Evolutionary conservation across 2,113 vertebrate genomes (phyloP), one percentile per base, ranked within the genome.

Genomic region (Cryptotis parvus): DNA sequence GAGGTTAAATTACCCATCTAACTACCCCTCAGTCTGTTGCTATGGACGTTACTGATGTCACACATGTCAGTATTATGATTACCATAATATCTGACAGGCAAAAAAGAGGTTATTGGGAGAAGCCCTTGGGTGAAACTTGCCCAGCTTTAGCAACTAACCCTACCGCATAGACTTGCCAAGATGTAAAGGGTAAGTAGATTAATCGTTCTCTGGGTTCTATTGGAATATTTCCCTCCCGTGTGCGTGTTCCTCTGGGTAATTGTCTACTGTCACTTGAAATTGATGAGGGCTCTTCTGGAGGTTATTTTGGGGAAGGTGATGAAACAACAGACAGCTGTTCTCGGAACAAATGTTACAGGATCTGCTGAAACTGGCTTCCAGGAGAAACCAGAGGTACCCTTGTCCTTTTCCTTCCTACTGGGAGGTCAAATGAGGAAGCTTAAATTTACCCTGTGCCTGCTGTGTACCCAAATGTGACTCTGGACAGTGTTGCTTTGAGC

Each of bases 251-350:
- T 96, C 87, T 65, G 68, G 91, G 93, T 93, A 87, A 90, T 95
- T 94, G 91, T 91, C 92, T 94, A 39, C 81, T 87, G 95, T 94
- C 92, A 87, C 89, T 95, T 95, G 94, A 96, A 95, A 95, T 93
- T 77, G 95, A 94, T 95, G 94, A 94, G 93, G 90, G 73, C 75
- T 95, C 90, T 94, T 79, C 95, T 18, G 73, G 81, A 95, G 74
- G 92, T 92, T 96, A 94, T 96, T 97, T 95, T 93, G 20, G 91
- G 91, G 81, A 92, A 92, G 66, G 70, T 70, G 45, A 84, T 43
- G 66, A 92, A 87, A 87, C 86, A 93, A 81, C 77, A 94, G 93
- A 96, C 92, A 97, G 86, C 89, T 92, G 92, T 95, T 96, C 80
- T 66, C 12, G 41, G 90, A 81, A 92, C 61, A 91, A 91, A 89